phyloP scores from a whole-genome alignment of 2,888 invertebrate species.

The Acanthosoma haemorrhoidale region DNA sequence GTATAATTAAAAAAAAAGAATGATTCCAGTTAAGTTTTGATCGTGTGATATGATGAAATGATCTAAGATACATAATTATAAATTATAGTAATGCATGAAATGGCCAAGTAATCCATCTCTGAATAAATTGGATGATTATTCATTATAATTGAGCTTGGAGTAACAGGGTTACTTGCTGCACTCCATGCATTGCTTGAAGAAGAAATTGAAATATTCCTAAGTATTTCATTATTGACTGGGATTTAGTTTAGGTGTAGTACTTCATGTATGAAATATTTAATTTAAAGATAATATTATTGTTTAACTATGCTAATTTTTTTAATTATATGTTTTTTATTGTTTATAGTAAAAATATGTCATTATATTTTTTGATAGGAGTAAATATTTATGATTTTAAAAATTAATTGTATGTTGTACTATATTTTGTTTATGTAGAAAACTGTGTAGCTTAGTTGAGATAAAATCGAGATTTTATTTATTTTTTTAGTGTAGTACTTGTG shows the following conservation, averaged over 20 bases:
- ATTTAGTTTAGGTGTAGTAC: background rate
- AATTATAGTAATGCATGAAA: background rate
- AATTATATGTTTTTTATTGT: background rate
- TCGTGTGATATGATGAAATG: background rate
- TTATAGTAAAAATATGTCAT: background rate
- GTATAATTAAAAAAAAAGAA: too few relatives aligned
- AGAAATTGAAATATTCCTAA: too few relatives aligned
- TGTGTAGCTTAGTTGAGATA: background rate
- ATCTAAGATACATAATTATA: background rate
- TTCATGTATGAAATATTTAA: background rate
- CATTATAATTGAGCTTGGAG: too few relatives aligned
- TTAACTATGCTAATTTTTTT: background rate
- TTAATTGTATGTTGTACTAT: background rate
- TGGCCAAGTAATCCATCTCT: slow-evolving; percentile 10
- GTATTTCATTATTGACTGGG: too few relatives aligned
- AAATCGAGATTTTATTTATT: background rate
- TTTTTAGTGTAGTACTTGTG: slow-evolving; percentile 1
- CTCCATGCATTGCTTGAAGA: background rate
- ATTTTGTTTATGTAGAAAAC: background rate
- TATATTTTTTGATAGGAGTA: background rate
- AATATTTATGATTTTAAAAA: background rate
- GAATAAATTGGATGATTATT: background rate
- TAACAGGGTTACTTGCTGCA: slow-evolving; percentile 4
- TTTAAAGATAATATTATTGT: background rate
- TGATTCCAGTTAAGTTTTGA: too few relatives aligned